Conservation (phyloP, 2,113 vertebrate species). For the Caloenas nicobarica region DNA sequence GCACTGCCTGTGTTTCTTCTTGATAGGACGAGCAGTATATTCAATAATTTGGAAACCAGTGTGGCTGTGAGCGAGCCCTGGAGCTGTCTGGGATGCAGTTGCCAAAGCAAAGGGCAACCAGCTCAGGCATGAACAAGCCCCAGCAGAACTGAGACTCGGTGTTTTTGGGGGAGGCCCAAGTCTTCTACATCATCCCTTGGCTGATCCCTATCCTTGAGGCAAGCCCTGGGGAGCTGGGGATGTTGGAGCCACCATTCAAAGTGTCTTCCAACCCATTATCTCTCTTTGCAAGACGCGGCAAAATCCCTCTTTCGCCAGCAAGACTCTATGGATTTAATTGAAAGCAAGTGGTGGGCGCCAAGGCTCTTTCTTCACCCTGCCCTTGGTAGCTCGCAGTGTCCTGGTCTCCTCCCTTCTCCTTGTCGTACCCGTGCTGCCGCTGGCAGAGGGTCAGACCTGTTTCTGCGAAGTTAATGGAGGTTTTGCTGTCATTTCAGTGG, state of each 20-base stretch:
- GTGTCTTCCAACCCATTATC: neutral
- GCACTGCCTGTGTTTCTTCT: neutral
- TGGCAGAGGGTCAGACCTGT: neutral
- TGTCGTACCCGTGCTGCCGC: neutral
- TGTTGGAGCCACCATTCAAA: neutral
- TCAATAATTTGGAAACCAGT: neutral
- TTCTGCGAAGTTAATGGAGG: neutral
- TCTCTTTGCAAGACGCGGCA: neutral
- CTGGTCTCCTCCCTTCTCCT: neutral
- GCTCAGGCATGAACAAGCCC: fast-evolving
- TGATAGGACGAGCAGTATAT: neutral
- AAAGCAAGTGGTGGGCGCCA: neutral
- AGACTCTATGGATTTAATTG: neutral
- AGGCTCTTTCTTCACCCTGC: neutral
- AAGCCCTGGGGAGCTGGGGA: neutral
- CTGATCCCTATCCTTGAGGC: neutral
- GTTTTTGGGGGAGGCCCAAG: neutral
- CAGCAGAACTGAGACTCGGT: fast-evolving
- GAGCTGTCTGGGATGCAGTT: fast-evolving
- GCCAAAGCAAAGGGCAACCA: neutral
- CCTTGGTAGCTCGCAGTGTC: neutral
- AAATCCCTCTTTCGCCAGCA: neutral
- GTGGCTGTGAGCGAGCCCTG: neutral
- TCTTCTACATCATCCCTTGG: neutral
- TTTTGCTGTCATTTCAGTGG: neutral